Conservation (phyloP, 2,888 invertebrate genomes). For the Tubulanus polymorphus region DNA sequence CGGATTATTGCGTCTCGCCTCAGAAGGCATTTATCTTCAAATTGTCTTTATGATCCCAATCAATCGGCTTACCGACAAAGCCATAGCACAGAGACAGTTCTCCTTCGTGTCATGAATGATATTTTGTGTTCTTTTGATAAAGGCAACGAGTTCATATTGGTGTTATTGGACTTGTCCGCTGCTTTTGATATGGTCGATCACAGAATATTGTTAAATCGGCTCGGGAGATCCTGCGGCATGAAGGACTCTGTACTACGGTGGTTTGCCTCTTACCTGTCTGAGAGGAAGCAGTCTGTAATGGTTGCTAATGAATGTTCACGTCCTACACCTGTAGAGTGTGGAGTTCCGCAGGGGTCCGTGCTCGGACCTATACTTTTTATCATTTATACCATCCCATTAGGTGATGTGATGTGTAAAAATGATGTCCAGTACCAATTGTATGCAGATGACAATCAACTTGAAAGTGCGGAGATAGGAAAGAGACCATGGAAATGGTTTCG, state of each 20-base stretch:
- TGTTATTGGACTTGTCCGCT: conserved; percentile 15
- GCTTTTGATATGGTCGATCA: conserved; percentile 21
- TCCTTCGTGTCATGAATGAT: conserved; percentile 8
- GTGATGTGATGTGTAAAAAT: conserved; percentile 16
- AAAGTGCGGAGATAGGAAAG: conserved; percentile 9
- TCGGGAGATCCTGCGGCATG: conserved; percentile 4
- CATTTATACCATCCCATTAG: conserved; percentile 15
- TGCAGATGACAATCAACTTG: conserved; percentile 17
- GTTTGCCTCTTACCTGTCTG: conserved; percentile 15
- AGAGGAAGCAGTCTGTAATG: conserved; percentile 11
- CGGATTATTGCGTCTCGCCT: conserved; percentile 7
- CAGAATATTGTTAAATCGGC: conserved; percentile 5
- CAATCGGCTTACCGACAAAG: conserved; percentile 12
- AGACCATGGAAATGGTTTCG: neutral
- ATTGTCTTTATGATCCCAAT: conserved; percentile 5
- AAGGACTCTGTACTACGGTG: conserved; percentile 14
- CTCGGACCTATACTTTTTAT: conserved; percentile 11
- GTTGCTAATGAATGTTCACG: neutral
- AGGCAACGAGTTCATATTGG: conserved; percentile 10
- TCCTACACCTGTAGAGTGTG: too few relatives aligned
- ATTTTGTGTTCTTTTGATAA: conserved; percentile 5
- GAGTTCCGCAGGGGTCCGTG: conserved; percentile 11
- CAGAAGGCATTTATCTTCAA: conserved; percentile 1
- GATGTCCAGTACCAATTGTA: conserved; percentile 17
- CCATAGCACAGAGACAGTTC: conserved; percentile 11